A percentile compares a stretch with the other conserved stretches of the same genome.
Evolutionary conservation across 1,140 invertebrate genomes (phyloP).

Genomic region (Armadillidium nasatum): DNA sequence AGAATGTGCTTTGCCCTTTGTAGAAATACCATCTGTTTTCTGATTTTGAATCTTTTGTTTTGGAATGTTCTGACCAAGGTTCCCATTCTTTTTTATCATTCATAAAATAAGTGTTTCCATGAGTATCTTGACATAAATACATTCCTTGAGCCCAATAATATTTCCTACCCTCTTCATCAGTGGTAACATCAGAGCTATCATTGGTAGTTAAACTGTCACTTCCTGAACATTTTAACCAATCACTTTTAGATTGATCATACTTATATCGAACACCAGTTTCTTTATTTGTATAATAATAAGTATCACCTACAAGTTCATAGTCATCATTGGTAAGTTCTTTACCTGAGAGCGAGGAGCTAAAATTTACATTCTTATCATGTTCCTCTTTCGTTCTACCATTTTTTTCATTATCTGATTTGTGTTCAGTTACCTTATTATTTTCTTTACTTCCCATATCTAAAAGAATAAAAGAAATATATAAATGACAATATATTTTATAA

Average conservation of each 20-base stretch:
- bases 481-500: too few relatives aligned
- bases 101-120: conserved; percentile 40
- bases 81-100: conserved; percentile 40
- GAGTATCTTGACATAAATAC: conserved; percentile 36
- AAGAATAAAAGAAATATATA: too few relatives aligned
- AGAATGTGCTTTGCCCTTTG: conserved; percentile 64
- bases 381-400: too few relatives aligned
- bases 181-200: conserved; percentile 22
- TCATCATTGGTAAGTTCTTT: too few relatives aligned
- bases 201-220: conserved; percentile 14
- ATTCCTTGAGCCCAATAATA: conserved; percentile 40
- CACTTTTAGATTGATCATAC: conserved; percentile 28
- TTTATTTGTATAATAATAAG: conserved; percentile 39
- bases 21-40: conserved; percentile 59
- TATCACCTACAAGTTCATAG: conserved; percentile 17
- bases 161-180: conserved; percentile 39
- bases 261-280: conserved; percentile 27
- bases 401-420: too few relatives aligned
- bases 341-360: too few relatives aligned
- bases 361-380: too few relatives aligned
- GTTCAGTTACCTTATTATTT: too few relatives aligned
- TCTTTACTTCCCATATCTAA: too few relatives aligned
- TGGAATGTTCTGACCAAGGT: conserved; percentile 31
- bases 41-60: conserved; percentile 29
- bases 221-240: conserved; percentile 25